Percentiles rank a stretch among this genome's conserved stretches.
These are phyloP conservation scores for Nasonia giraulti DNA, from an alignment of 1,140 invertebrate species.

Conservation along the genomic window DNA sequence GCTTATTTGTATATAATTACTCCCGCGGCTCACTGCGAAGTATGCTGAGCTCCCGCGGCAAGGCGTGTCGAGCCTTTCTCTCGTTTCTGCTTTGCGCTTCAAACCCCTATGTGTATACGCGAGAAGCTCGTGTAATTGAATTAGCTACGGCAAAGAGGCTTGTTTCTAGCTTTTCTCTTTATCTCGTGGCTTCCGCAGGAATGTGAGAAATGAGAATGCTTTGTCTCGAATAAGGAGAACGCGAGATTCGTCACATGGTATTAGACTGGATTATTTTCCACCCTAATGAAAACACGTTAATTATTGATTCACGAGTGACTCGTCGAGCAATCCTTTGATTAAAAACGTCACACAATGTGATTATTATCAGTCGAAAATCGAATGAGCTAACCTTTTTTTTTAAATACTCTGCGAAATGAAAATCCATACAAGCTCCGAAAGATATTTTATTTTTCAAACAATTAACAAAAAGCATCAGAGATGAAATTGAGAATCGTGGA, in stretches of 20 bases:
- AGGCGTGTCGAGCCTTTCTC: background rate
- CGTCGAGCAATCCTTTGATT: too few relatives aligned
- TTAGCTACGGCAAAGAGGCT: constrained; percentile 4
- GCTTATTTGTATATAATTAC: too few relatives aligned
- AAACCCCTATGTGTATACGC: background rate
- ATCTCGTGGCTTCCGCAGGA: background rate
- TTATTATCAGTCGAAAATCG: too few relatives aligned
- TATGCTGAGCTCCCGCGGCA: background rate
- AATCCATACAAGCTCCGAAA: too few relatives aligned
- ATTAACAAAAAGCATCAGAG: too few relatives aligned
- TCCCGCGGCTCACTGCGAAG: too few relatives aligned
- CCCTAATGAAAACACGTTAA: background rate
- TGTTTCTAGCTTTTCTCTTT: background rate
- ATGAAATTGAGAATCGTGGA: too few relatives aligned
- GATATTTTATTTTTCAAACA: background rate
- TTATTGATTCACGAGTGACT: too few relatives aligned
- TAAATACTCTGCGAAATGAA: too few relatives aligned
- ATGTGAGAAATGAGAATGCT: background rate
- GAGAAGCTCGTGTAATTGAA: background rate
- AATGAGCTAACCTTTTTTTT: background rate
- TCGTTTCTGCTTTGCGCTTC: background rate
- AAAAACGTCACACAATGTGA: background rate
- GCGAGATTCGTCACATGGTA: background rate
- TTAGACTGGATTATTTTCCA: background rate
- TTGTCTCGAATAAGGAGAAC: background rate